Base-by-base conservation (phyloP, 2,888 invertebrate species). In the Drepanosiphum platanoidis region DNA sequence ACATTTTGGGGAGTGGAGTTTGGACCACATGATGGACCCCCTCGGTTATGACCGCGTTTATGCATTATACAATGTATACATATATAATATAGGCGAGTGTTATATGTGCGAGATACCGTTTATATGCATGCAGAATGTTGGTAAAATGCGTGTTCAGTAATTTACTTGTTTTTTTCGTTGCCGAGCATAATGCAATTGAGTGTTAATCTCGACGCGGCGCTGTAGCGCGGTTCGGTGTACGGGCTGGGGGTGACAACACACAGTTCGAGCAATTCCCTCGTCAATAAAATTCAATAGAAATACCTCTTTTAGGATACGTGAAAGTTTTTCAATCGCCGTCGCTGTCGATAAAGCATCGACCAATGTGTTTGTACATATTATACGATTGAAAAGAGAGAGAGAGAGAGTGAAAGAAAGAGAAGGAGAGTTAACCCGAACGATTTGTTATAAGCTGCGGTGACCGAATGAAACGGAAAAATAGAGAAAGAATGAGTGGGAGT, bases 271-370 rank as follows among this genome's bases (percentile, higher is more conserved):
- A 74, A 58, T 75, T 75, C 75, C 34, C 58, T 58, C 75, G 75
- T 75, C 75, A 58, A 58, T 75, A 75, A 75, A 75, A 77, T 77
- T 58, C 58, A 61, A 58, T 77, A 77, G 58, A 58, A 58, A 61
- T 58, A 77, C 27, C 58, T 58, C 36, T 32, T 58, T 77, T 58
- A 58, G 36, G 75, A 77, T 61, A 61, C 58, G 75, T 77, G 58
- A 77, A 58, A 77, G 75, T 77, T 77, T 77, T 77, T 58, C 75
- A 77, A 58, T 58, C 75, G 75, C 58, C 58, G 75, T 36, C 75
- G 75, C 58, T 34, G 58, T 36, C 36, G 34, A 75, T 75, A 75
- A 75, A 75, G 58, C 58, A 75, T 74, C 74, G 32, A 32, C 74
- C 46, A 52, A 52, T 52, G 75, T 75, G 75, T 75, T 58, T 58